These are phyloP conservation scores for Calephelis perditalis DNA, from an alignment of 2,888 invertebrate species.

Conservation along the genomic window DNA sequence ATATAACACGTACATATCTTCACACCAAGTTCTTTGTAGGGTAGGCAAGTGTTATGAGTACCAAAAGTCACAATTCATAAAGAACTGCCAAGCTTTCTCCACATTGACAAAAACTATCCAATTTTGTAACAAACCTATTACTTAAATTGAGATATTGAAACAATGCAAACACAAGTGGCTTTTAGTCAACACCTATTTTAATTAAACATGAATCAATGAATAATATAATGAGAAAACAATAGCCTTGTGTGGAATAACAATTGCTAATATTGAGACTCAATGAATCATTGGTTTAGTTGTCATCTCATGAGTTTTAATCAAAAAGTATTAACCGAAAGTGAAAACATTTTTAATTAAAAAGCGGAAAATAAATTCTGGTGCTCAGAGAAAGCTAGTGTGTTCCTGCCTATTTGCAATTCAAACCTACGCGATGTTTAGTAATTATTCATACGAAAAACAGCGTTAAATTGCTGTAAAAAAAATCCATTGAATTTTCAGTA, in stretches of 20 bases:
- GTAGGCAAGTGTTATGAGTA: too few relatives aligned
- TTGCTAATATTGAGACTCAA: not conserved
- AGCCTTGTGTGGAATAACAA: not conserved
- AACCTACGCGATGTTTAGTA: conserved; percentile 8
- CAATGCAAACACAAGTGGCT: too few relatives aligned
- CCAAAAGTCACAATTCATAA: too few relatives aligned
- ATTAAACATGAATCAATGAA: too few relatives aligned
- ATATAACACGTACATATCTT: too few relatives aligned
- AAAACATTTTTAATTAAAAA: conserved; percentile 4
- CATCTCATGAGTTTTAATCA: not conserved
- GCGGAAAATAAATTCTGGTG: conserved; percentile 10
- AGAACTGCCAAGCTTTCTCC: too few relatives aligned
- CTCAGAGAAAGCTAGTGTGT: conserved; percentile 50
- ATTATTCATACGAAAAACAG: conserved; percentile 8
- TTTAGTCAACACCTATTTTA: too few relatives aligned
- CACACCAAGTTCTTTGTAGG: too few relatives aligned
- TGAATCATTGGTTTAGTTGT: conserved; percentile 3
- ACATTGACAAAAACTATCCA: too few relatives aligned
- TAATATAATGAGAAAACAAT: too few relatives aligned
- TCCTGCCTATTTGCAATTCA: conserved; percentile 24
- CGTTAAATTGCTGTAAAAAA: not conserved
- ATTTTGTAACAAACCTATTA: too few relatives aligned
- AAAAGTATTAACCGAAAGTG: not conserved
- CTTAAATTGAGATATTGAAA: too few relatives aligned
- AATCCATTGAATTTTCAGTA: conserved; percentile 3